Conservation (phyloP, 2,113 vertebrate species). For the Mus musculus region DNA sequence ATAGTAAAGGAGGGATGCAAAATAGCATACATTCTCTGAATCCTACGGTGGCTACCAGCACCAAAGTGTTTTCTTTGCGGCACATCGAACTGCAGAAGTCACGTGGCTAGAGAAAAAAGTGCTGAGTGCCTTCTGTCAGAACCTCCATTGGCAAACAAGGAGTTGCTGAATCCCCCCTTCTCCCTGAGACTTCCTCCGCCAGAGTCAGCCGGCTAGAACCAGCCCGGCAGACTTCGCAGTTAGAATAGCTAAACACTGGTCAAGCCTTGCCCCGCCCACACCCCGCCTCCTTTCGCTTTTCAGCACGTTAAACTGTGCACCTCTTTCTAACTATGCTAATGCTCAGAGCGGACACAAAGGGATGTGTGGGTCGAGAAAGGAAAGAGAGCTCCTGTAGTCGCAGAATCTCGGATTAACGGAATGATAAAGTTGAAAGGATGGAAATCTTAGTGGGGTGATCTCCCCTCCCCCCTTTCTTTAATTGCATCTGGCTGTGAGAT, state of each 20-base stretch:
- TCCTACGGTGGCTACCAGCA: background rate
- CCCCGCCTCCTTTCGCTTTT: constrained; percentile 50
- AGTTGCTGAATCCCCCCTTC: constrained; percentile 36
- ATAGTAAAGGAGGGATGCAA: constrained; percentile 30
- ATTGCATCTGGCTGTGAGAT: background rate
- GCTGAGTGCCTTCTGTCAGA: background rate
- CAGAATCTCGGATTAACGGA: background rate
- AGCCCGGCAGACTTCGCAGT: constrained; percentile 32
- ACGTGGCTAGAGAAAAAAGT: constrained; percentile 25
- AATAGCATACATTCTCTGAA: constrained; percentile 29
- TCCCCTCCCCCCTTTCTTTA: background rate
- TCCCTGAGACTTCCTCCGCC: constrained; percentile 44
- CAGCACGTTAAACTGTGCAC: constrained; percentile 26
- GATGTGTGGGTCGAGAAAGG: background rate
- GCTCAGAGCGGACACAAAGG: constrained; percentile 56
- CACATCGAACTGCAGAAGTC: constrained; percentile 3
- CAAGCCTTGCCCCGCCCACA: constrained; percentile 57
- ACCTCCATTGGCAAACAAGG: background rate
- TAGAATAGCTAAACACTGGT: constrained; percentile 59
- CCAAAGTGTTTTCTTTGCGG: background rate
- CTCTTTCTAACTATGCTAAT: background rate
- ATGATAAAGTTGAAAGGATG: background rate
- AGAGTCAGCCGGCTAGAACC: constrained; percentile 72
- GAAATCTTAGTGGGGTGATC: background rate
- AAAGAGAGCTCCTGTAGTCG: background rate